A percentile compares a stretch with the other conserved stretches of the same genome.
phyloP scores from a whole-genome alignment of 2,797 vertebrate genomes.

The Falco rusticolus region DNA sequence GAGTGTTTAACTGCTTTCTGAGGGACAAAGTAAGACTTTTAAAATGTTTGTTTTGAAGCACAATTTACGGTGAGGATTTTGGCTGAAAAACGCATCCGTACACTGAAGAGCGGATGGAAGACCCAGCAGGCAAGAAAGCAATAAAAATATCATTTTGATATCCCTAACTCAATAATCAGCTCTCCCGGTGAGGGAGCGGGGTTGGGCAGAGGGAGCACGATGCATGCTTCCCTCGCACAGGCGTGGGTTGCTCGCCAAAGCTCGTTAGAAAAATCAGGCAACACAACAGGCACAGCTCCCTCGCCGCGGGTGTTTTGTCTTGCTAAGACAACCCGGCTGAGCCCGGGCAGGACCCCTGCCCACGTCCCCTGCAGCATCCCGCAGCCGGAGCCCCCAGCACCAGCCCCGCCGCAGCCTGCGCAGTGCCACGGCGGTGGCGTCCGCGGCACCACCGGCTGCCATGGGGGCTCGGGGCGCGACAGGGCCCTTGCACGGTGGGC shows the following conservation, averaged over 20 bases:
- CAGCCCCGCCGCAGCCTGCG: rapidly evolving
- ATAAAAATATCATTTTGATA: not conserved
- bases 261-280: not conserved
- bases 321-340: not conserved
- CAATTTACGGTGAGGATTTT: constrained; percentile 1
- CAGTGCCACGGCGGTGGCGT: rapidly evolving
- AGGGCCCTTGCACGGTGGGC: not conserved
- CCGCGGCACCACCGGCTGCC: rapidly evolving
- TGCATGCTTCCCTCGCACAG: rapidly evolving
- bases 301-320: not conserved
- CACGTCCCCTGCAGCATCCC: not conserved
- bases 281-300: not conserved
- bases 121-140: not conserved
- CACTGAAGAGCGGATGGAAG: not conserved
- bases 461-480: not conserved
- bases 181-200: not conserved
- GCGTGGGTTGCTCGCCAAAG: rapidly evolving
- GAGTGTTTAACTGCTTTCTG: not conserved
- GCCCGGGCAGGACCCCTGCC: rapidly evolving
- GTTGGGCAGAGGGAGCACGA: not conserved
- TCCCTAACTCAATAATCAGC: not conserved
- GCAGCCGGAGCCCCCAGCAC: rapidly evolving
- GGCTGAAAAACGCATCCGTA: not conserved
- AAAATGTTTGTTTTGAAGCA: constrained; percentile 38
- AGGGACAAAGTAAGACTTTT: not conserved